phyloP scores from a whole-genome alignment of 1,140 invertebrate genomes.

The Drosophila elegans region DNA sequence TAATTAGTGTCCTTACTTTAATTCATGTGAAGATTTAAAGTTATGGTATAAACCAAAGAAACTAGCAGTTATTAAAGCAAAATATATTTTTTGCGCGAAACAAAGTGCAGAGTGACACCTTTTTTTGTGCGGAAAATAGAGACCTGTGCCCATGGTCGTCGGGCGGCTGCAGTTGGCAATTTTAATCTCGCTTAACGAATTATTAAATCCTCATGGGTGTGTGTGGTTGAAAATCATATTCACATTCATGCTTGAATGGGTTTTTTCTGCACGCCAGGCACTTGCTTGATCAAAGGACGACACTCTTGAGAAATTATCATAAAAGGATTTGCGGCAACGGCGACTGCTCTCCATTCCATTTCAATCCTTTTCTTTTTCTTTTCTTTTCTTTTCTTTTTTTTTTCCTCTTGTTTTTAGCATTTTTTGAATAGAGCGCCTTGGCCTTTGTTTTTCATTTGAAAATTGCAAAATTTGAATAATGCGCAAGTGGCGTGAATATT shows the following conservation, averaged over 20 bases:
- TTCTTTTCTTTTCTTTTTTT: constrained; percentile 20
- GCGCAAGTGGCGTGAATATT: constrained; percentile 80
- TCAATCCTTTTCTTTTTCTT: constrained; percentile 17
- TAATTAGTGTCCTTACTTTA: too few species aligned
- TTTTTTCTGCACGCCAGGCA: constrained; percentile 74
- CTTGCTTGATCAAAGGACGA: constrained; percentile 84
- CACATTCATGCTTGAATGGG: constrained; percentile 83
- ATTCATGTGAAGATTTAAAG: too few species aligned
- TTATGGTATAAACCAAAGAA: not conserved
- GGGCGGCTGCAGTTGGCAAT: constrained; percentile 54
- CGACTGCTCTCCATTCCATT: constrained; percentile 37
- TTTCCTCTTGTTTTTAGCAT: not conserved
- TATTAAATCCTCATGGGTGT: constrained; percentile 72
- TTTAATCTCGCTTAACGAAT: constrained; percentile 82
- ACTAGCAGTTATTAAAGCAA: not conserved
- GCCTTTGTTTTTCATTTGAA: constrained; percentile 73
- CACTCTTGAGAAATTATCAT: constrained; percentile 84
- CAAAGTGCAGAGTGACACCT: too few species aligned
- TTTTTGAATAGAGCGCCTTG: constrained; percentile 69
- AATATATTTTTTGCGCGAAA: not conserved
- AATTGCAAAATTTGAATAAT: constrained; percentile 84
- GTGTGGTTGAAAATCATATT: constrained; percentile 76
- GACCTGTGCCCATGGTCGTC: constrained; percentile 31
- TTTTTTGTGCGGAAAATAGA: not conserved
- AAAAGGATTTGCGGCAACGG: constrained; percentile 75